Evolutionary conservation across 1,140 invertebrate species (phyloP), one percentile per base, ranked within the genome.

Genomic region (Bombus sibiricus): DNA sequence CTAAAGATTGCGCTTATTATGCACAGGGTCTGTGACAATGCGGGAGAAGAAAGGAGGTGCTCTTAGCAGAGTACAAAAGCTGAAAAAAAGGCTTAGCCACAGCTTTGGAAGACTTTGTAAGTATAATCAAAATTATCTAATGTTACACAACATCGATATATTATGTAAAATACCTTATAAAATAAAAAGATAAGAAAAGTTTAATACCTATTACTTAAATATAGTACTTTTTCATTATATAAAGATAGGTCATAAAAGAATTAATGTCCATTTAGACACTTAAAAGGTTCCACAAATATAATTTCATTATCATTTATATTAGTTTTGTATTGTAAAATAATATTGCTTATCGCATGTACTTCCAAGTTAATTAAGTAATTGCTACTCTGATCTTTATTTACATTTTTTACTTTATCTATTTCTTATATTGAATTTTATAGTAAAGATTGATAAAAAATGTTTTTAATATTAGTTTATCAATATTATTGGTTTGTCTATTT

Each of bases 61-160:
- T 87, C 96, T 98, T 93, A 98, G 97, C 94, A 96, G 97, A 95
- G 97, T 98, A 95, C 98, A 98, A 95, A 98, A 98, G 95, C 96
- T 98, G 92, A 98, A 98, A 96, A 98, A 98, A 96, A 97, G 98
- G 93, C 96, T 98, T 92, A 98, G 98, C 92, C 97, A 98, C 94
- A 98, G 98, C 95, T 98, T 98, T 95, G 98, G 98, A 94, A 96
- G 98, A 97, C 96, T 98, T 96, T 98, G 98, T 98, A 96, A 98
- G 98, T 98, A 95, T 72, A 28, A 18, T 9, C 39, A 62, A 13
- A 69, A 59, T 73, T 77, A 3, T 76, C 59, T 28, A 39, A 59
- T 32, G 1, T 68, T 68, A 47, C 28, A 10, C 28, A 57, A 76
- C 3, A 32, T 32, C 15, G 1, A 72, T 32, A 34, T 22, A 37